These are phyloP conservation scores for Cerastis leucographa DNA, from an alignment of 2,888 invertebrate species.

Conservation along the genomic window DNA sequence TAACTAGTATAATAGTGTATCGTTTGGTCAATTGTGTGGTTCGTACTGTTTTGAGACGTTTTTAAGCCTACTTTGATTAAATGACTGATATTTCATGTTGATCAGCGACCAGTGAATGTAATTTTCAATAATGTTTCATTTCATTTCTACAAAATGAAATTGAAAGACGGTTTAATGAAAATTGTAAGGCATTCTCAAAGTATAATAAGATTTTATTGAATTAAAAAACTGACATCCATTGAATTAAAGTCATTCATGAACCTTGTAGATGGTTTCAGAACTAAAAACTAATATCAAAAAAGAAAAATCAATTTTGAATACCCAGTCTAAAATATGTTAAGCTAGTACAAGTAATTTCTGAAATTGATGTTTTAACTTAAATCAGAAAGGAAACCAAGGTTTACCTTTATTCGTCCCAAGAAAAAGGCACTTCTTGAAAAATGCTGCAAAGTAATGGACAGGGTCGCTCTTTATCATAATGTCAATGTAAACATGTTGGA, in stretches of 20 bases:
- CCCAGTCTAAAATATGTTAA: not conserved
- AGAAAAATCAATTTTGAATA: conserved; percentile 1
- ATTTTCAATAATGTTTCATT: not conserved
- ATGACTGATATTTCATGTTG: not conserved
- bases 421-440: conserved; percentile 3
- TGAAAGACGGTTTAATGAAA: not conserved
- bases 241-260: not conserved
- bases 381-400: not conserved
- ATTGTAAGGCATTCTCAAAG: not conserved
- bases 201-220: not conserved
- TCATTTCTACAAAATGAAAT: not conserved
- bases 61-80: not conserved
- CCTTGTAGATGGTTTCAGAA: not conserved
- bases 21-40: not conserved
- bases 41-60: no score
- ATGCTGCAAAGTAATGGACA: conserved; percentile 9
- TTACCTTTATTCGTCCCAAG: not conserved
- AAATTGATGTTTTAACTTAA: conserved; percentile 6
- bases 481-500: conserved; percentile 1
- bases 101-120: not conserved
- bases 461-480: not conserved
- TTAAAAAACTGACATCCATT: not conserved
- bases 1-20: not conserved
- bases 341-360: not conserved
- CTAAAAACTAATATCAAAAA: not conserved